A percentile compares a stretch with the other conserved stretches of the same genome.
These are phyloP conservation scores for Microplitis deprimator DNA, from an alignment of 2,888 invertebrate species.

Conservation along the genomic window DNA sequence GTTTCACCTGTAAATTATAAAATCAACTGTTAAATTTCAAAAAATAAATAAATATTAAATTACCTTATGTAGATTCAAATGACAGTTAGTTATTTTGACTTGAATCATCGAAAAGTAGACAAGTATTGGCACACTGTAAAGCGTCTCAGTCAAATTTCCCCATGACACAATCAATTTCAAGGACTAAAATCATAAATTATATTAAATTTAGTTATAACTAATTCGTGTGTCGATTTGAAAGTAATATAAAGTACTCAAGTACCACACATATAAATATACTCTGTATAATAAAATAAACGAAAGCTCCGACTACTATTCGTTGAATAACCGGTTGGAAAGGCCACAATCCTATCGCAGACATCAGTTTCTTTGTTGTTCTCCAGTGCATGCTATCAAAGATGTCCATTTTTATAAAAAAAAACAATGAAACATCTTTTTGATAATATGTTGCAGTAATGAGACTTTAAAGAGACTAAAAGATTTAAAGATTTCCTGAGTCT, in stretches of 20 bases:
- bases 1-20: not conserved
- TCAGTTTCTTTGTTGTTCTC: not conserved
- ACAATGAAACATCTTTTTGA: not conserved
- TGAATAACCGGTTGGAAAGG: not conserved
- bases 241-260: not conserved
- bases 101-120: not conserved
- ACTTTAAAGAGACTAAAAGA: not conserved
- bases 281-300: not conserved
- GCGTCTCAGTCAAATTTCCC: not conserved
- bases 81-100: not conserved
- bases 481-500: not conserved
- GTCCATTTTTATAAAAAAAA: not conserved
- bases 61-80: not conserved
- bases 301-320: not conserved
- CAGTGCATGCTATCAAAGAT: not conserved
- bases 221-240: not conserved
- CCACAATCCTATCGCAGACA: not conserved
- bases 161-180: not conserved
- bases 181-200: not conserved
- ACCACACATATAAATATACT: slow-evolving; percentile 7
- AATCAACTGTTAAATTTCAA: not conserved
- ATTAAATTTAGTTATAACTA: not conserved
- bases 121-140: not conserved
- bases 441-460: not conserved
- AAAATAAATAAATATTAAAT: not conserved